Evolutionary conservation across 2,113 vertebrate genomes (phyloP), one percentile per base, ranked within the genome.

Genomic region (Pterophyllum scalare): DNA sequence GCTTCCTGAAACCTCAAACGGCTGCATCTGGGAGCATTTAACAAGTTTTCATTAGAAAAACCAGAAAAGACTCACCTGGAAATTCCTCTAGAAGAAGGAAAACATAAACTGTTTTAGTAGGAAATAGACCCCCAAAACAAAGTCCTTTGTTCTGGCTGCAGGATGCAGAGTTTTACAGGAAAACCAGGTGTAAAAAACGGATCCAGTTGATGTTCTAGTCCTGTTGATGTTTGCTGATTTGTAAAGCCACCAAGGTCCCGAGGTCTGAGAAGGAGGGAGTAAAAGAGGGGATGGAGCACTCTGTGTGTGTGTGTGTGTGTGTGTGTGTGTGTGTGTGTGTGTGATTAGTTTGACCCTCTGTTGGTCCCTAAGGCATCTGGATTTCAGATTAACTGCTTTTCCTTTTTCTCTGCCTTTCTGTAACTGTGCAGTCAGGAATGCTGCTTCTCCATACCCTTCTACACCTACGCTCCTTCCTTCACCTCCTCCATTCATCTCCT

Each of bases 371-470:
- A 85, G 58, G 92, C 94, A 94, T 94, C 94, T 94, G 94, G 93
- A 92, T 92, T 94, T 93, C 84, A 90, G 88, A 91, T 94, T 79
- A 94, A 56, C 85, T 64, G 86, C 88, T 87, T 52, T 85, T 77
- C 77, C 67, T 79, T 61, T 60, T 54, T 67, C 88, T 33, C 56
- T 83, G 62, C 78, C 7, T 59, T 81, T 83, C 79, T 81, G 83
- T 84, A 82, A 80, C 84, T 86, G 89, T 88, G 90, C 74, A 43
- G 92, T 85, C 89, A 90, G 94, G 95, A 95, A 95, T 95, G 93
- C 87, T 84, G 84, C 85, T 88, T 90, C 92, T 92, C 84, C 80
- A 88, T 91, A 83, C 79, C 82, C 88, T 83, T 72, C 74, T 88
- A 88, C 91, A 82, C 91, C 89, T 90, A 84, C 76, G 77, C 89